Base-by-base conservation (phyloP, 1,140 invertebrate genomes). In the Habropoda laboriosa region DNA sequence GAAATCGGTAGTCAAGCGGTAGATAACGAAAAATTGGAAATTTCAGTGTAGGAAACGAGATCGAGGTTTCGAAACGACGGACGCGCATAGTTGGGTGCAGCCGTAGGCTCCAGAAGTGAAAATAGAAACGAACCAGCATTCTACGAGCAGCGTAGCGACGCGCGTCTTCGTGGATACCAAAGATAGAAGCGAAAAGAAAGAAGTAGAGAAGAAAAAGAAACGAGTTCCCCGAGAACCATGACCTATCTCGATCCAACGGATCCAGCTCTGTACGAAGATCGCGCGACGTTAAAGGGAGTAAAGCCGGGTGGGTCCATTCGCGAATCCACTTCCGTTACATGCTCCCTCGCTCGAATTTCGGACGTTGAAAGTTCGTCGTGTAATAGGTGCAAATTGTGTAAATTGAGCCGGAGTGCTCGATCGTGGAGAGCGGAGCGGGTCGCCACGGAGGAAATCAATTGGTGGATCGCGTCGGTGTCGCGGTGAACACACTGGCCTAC, bases 161-260 rank as follows among this genome's bases (percentile, higher is more conserved):
- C 49, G 53, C 18, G 16, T 68, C 42, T 77, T 55, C 73, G n/a
- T 60, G 73, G 76, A 77, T 85, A 88, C 86, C 90, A 90, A 89
- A 90, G 87, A 91, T 90, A 90, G 90, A 82, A 81, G 75, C 81
- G 76, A 76, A 83, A 85, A 77, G 30, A 21, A 58, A 13, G 24
- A 30, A 13, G 7, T 24, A 21, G 63, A 66, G 85, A 79, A 7
- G n/a, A 49, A 57, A 57, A 6, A 32, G 21, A 21, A 32, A 64
- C 38, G 45, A 58, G 42, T 74, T 76, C 27, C 61, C 68, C 76
- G 81, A 71, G 77, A 89, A 87, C 89, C 88, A 86, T 90, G 89
- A 91, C 89, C 89, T 89, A 86, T 86, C 87, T 86, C 55, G 53
- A 58, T 27, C 10, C 30, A 8, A 1, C 38, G 7, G 3, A n/a